Evolutionary conservation across 2,113 vertebrate genomes (phyloP).

Genomic region (Cephalopterus ornatus): DNA sequence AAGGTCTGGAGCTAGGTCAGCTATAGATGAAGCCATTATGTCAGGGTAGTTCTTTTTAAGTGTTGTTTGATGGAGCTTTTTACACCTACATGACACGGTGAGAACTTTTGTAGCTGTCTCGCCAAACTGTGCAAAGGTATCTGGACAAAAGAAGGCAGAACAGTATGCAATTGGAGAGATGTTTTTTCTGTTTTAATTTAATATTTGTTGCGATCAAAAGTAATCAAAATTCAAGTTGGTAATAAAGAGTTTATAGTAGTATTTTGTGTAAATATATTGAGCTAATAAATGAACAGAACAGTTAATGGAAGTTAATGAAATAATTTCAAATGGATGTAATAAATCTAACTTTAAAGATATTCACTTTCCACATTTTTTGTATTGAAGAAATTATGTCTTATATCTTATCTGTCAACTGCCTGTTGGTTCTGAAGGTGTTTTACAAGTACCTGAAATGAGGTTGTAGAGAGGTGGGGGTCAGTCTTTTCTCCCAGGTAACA

Average conservation of each 20-base stretch:
- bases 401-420: neutral
- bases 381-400: neutral
- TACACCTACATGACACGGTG: accelerated
- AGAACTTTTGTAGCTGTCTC: neutral
- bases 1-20: neutral
- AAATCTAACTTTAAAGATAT: neutral
- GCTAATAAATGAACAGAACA: neutral
- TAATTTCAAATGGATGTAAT: neutral
- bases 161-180: neutral
- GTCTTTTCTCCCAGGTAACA: neutral
- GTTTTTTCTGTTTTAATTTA: neutral
- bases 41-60: constrained; percentile 10
- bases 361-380: neutral
- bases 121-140: neutral
- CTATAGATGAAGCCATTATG: neutral
- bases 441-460: neutral
- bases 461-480: accelerated
- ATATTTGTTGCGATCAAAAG: neutral
- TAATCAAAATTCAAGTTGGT: neutral
- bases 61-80: neutral
- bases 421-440: neutral
- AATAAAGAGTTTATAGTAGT: neutral
- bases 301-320: neutral
- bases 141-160: neutral
- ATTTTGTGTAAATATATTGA: neutral